Evolutionary conservation across 2,797 vertebrate genomes (phyloP).

Genomic region (Squalus acanthias): DNA sequence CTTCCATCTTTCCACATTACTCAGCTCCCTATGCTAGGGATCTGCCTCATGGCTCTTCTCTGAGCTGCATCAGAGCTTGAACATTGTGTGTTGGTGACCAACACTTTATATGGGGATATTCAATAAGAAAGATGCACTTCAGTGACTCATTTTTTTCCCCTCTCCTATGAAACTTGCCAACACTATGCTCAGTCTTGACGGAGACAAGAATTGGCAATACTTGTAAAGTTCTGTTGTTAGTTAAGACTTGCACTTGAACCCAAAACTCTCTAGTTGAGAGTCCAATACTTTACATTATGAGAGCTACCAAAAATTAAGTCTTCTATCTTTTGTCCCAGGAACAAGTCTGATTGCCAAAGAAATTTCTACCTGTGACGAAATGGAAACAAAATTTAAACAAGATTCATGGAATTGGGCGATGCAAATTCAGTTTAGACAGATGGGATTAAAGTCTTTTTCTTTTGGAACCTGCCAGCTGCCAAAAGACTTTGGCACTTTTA

Average conservation of each 20-base stretch:
- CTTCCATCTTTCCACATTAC: not conserved
- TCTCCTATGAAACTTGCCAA: not conserved
- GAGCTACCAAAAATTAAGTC: not conserved
- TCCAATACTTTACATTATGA: not conserved
- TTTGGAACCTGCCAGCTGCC: not conserved
- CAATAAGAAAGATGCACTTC: not conserved
- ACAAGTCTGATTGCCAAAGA: not conserved
- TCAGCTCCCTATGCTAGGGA: not conserved
- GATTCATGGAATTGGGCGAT: not conserved
- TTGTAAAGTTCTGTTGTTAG: not conserved
- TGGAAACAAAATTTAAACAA: not conserved
- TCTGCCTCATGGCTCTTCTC: not conserved
- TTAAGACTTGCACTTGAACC: not conserved
- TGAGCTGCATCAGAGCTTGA: not conserved
- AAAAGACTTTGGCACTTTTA: not conserved
- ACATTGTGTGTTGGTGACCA: not conserved
- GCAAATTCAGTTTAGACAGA: slow-evolving; percentile 4
- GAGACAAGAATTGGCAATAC: not conserved
- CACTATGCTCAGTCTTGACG: not conserved
- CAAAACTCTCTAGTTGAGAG: not conserved
- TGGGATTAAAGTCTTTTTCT: not conserved
- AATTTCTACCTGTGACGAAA: not conserved
- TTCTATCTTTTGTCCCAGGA: not conserved
- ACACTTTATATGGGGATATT: not conserved
- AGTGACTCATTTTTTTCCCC: not conserved